phyloP scores from a whole-genome alignment of 2,888 invertebrate species.

The Silvanus unidentatus region DNA sequence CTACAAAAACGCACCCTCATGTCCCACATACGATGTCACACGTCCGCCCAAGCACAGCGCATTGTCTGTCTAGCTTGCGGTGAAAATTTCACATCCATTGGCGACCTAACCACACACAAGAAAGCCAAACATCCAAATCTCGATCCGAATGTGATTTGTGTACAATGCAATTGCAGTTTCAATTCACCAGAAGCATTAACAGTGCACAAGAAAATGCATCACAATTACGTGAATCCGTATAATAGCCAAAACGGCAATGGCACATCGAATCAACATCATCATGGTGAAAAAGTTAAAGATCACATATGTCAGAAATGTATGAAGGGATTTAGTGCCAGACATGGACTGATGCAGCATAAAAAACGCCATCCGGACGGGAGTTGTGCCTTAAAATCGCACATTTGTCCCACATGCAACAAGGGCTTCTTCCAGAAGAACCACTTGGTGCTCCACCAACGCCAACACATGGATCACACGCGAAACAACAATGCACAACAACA shows the following conservation, averaged over 20 bases:
- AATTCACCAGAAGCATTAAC: conserved; percentile 70
- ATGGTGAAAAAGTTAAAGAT: conserved; percentile 49
- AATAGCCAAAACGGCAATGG: no score
- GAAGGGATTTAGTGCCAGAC: conserved; percentile 77
- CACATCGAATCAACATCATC: neutral
- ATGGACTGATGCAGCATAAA: conserved; percentile 74
- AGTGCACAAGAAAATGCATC: conserved; percentile 71
- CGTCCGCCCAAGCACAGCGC: conserved; percentile 58
- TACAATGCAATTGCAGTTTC: conserved; percentile 61
- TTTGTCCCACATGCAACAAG: conserved; percentile 75
- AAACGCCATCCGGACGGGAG: conserved; percentile 74
- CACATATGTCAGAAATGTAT: conserved; percentile 76
- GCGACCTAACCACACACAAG: conserved; percentile 62
- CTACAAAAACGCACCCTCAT: conserved; percentile 75
- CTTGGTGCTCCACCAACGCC: conserved; percentile 69
- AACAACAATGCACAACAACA: neutral
- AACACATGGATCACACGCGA: neutral
- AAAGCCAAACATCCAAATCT: conserved; percentile 39
- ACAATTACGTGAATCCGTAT: conserved; percentile 59
- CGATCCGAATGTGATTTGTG: conserved; percentile 30
- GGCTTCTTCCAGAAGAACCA: conserved; percentile 85
- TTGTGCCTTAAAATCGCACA: conserved; percentile 72
- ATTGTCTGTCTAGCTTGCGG: conserved; percentile 58
- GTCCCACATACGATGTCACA: conserved; percentile 72
- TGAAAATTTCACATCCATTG: conserved; percentile 67